These are phyloP conservation scores for Galleria mellonella DNA, from an alignment of 1,140 invertebrate genomes.

Conservation along the genomic window DNA sequence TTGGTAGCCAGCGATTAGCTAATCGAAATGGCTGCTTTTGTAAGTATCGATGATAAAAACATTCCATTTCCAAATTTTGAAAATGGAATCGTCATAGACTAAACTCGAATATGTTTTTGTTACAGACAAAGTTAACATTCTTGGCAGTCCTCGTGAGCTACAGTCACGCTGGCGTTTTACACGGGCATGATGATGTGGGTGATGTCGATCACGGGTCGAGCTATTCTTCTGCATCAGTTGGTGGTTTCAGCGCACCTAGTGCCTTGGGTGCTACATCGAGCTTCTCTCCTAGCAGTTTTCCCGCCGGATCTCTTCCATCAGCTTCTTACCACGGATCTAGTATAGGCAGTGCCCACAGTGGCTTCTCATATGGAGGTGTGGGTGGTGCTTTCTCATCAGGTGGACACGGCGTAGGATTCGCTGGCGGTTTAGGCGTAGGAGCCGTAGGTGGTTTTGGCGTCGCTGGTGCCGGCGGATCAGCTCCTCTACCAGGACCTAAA, in stretches of 20 bases:
- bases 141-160: slow-evolving; percentile 54
- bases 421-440: slow-evolving; percentile 4
- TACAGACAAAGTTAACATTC: slow-evolving; percentile 55
- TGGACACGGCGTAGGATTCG: neutral
- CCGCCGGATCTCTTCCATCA: slow-evolving; percentile 52
- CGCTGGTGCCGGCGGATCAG: slow-evolving; percentile 2
- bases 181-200: slow-evolving; percentile 22
- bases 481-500: slow-evolving; percentile 39
- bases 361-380: slow-evolving; percentile 4
- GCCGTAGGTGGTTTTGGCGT: neutral
- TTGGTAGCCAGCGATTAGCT: slow-evolving; percentile 68
- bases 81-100: neutral
- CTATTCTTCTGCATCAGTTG: slow-evolving; percentile 13
- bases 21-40: slow-evolving; percentile 64
- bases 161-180: slow-evolving; percentile 39
- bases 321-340: slow-evolving; percentile 38
- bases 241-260: slow-evolving; percentile 17
- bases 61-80: neutral
- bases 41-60: slow-evolving; percentile 31
- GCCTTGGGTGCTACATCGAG: slow-evolving; percentile 26
- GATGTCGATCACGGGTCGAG: slow-evolving; percentile 15
- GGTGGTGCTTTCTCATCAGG: slow-evolving; percentile 1
- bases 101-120: slow-evolving; percentile 12
- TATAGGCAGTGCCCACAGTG: slow-evolving; percentile 11
- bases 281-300: slow-evolving; percentile 56